These are phyloP conservation scores for Calypte anna DNA, from an alignment of 2,113 vertebrate genomes.

Conservation along the genomic window DNA sequence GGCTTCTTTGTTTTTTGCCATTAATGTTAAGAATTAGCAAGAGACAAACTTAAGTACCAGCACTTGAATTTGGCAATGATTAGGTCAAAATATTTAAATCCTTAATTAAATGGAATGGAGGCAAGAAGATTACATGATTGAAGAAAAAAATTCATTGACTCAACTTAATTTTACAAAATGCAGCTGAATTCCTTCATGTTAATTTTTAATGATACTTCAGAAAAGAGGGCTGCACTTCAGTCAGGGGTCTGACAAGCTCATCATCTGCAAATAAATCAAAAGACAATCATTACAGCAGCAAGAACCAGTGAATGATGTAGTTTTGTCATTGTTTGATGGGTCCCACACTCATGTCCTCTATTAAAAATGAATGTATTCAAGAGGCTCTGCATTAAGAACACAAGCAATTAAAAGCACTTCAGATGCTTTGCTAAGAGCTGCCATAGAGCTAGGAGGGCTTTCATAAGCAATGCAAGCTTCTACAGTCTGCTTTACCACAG, in stretches of 20 bases:
- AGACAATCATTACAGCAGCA: slow-evolving; percentile 75
- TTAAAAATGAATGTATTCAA: slow-evolving; percentile 87
- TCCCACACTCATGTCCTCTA: slow-evolving; percentile 77
- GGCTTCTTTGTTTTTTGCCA: slow-evolving; percentile 55
- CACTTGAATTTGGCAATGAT: slow-evolving; percentile 70
- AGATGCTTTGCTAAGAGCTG: slow-evolving; percentile 79
- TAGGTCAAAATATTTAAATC: slow-evolving; percentile 78
- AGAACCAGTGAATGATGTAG: slow-evolving; percentile 77
- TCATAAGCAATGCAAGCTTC: slow-evolving; percentile 63
- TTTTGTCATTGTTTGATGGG: slow-evolving; percentile 80
- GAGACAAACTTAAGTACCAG: slow-evolving; percentile 72
- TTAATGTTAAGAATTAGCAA: slow-evolving; percentile 66
- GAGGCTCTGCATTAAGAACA: slow-evolving; percentile 81
- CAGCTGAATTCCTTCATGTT: slow-evolving; percentile 74
- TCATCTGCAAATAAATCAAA: slow-evolving; percentile 84
- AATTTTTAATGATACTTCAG: slow-evolving; percentile 73
- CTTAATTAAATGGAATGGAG: slow-evolving; percentile 72
- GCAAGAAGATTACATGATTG: slow-evolving; percentile 36
- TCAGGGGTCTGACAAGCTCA: slow-evolving; percentile 74
- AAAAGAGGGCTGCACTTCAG: slow-evolving; percentile 71
- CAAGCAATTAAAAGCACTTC: slow-evolving; percentile 85
- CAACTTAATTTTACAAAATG: slow-evolving; percentile 69
- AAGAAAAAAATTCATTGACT: neutral
- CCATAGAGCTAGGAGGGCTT: slow-evolving; percentile 70
- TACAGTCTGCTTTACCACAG: slow-evolving; percentile 55